Percentiles rank a stretch among this genome's conserved stretches.
Evolutionary conservation across 2,113 vertebrate genomes (phyloP).

Genomic region (Atherinomorus stipes): DNA sequence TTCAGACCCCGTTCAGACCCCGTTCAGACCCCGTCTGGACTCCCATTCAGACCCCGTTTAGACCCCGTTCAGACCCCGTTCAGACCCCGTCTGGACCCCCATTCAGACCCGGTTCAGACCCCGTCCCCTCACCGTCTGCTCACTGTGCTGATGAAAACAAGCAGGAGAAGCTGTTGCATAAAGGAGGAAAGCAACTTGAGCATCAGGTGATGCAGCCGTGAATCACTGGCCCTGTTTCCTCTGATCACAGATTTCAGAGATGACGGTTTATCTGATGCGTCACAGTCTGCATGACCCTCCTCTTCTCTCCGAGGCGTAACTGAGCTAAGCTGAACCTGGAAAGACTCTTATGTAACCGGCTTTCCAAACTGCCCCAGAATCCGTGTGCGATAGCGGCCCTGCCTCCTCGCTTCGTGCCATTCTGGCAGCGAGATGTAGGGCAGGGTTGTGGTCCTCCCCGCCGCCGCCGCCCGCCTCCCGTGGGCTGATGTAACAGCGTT

Average conservation of each 20-base stretch:
- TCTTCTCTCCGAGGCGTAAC: slow-evolving; percentile 18
- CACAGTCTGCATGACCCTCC: slow-evolving; percentile 5
- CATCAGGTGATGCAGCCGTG: slow-evolving; percentile 33
- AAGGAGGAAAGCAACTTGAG: slow-evolving; percentile 60
- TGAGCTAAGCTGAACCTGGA: slow-evolving; percentile 67
- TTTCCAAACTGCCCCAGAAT: slow-evolving; percentile 74
- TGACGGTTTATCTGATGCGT: no score
- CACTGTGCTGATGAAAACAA: slow-evolving; percentile 55
- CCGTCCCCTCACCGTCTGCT: slow-evolving; percentile 54
- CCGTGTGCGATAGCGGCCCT: slow-evolving; percentile 54
- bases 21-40: no score
- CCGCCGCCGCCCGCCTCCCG: slow-evolving; percentile 32
- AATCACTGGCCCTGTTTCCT: slow-evolving; percentile 3
- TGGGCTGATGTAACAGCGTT: slow-evolving; percentile 76
- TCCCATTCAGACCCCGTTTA: no score
- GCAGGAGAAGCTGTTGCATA: slow-evolving; percentile 45
- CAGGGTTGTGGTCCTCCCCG: slow-evolving; percentile 78
- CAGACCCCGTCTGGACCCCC: no score
- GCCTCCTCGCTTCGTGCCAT: slow-evolving; percentile 66
- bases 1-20: no score
- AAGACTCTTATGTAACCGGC: slow-evolving; percentile 74
- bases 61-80: not conserved
- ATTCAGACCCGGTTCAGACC: no score
- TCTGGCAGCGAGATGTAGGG: slow-evolving; percentile 76
- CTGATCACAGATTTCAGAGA: slow-evolving; percentile 1